phyloP scores from a whole-genome alignment of 2,888 invertebrate genomes.

The Pandemis corylana region DNA sequence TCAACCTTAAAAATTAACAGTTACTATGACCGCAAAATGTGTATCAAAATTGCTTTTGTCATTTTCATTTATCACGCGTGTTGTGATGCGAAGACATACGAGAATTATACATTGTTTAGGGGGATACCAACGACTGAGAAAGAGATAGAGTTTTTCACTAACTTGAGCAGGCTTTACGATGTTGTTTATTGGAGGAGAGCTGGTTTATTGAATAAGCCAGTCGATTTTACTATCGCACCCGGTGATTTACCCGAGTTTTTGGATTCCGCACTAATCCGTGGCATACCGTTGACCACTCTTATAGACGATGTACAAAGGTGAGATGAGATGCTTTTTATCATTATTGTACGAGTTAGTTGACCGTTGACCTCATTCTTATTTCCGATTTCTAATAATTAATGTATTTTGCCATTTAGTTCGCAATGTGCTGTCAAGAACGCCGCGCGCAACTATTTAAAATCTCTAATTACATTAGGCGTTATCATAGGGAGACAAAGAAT shows the following conservation, averaged over 20 bases:
- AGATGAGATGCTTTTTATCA: constrained; percentile 48
- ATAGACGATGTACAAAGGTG: constrained; percentile 69
- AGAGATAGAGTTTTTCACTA: constrained; percentile 61
- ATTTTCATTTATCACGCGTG: constrained; percentile 31
- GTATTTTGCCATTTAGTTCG: too few relatives aligned
- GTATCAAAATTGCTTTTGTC: background rate
- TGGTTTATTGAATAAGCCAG: constrained; percentile 53
- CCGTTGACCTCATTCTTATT: too few relatives aligned
- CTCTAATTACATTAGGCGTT: too few relatives aligned
- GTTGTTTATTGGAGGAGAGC: constrained; percentile 67
- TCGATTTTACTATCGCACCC: constrained; percentile 67
- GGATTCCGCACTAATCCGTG: constrained; percentile 48
- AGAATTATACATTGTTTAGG: constrained; percentile 65
- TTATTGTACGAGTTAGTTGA: too few relatives aligned
- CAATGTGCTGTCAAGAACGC: too few relatives aligned
- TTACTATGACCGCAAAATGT: background rate
- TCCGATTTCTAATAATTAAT: too few relatives aligned
- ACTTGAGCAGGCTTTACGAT: constrained; percentile 51
- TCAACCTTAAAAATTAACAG: background rate
- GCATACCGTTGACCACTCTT: constrained; percentile 59
- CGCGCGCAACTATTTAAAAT: too few relatives aligned
- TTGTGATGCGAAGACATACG: constrained; percentile 51
- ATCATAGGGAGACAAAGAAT: too few relatives aligned
- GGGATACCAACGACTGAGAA: constrained; percentile 56
- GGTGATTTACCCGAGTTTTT: constrained; percentile 52